Evolutionary conservation across 1,140 invertebrate genomes (phyloP), one percentile per base, ranked within the genome.

Genomic region (Mylabris phalerata): DNA sequence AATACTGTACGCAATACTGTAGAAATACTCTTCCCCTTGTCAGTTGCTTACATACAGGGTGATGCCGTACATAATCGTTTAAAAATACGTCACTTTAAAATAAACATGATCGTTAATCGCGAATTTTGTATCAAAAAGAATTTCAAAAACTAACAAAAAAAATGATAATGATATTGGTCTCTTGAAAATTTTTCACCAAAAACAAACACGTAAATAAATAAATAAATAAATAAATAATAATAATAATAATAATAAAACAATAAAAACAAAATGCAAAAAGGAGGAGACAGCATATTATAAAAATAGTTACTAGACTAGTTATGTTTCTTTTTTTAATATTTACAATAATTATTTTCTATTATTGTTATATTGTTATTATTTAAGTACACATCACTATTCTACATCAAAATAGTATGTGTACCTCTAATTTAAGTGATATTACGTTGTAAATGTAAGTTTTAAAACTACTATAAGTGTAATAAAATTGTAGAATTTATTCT

Each of bases 361-460:
- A 32, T 32, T 32, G 32, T 32, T 32, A 32, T 7, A 32, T 32
- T 32, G 4, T 32, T 7, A 32, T 32, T 32, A 32, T 32, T 32
- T 32, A 32, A 32, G 4, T 32, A 7, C 32, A 32, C 32, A 32
- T 32, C 32, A 7, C 32, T 19, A 19, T 19, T 43, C 45, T 52
- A 52, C 51, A 54, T 54, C 51, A 54, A 42, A 45, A 32, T 54
- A 42, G 51, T 45, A 54, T 54, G 51, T 54, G 51, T 54, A 54
- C 42, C 38, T 54, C 26, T 54, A 42, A 54, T 43, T 54, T 54
- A 45, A 42, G 51, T 54, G 51, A 54, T 54, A 54, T 54, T 45
- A 42, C 51, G 51, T 54, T 54, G 39, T 46, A 54, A 54, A 26
- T 62, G 58, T 55, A 61, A 60, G 50, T 58, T 41, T 46, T 65